Conservation (phyloP, 2,113 vertebrate genomes). For the Passer montanus region DNA sequence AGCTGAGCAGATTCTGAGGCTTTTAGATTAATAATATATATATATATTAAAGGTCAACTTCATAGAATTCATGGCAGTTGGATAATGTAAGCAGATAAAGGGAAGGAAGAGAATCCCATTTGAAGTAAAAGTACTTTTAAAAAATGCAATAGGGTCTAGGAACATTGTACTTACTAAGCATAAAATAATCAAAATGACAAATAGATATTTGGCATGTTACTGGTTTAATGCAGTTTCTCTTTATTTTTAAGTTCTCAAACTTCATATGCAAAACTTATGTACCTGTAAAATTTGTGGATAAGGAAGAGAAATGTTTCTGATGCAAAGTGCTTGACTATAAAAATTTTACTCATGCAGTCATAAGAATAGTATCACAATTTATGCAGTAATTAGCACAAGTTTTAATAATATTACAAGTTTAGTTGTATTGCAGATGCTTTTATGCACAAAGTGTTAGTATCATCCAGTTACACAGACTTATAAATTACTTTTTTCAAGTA, state of each 20-base stretch:
- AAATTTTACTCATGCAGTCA: background rate
- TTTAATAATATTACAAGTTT: background rate
- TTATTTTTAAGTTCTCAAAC: background rate
- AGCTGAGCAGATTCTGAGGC: background rate
- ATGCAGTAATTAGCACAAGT: background rate
- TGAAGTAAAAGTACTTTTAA: background rate
- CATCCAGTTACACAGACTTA: background rate
- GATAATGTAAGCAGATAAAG: background rate
- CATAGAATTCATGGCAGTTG: background rate
- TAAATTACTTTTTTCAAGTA: background rate
- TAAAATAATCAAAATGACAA: background rate
- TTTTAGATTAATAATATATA: background rate
- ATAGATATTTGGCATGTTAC: background rate
- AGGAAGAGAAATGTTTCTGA: background rate
- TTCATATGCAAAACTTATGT: background rate
- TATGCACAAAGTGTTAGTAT: background rate
- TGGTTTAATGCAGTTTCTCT: background rate
- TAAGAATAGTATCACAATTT: background rate
- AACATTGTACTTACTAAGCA: background rate
- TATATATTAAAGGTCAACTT: background rate
- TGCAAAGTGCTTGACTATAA: background rate
- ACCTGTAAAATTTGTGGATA: background rate
- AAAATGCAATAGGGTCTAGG: background rate
- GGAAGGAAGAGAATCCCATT: background rate
- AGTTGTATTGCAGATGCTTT: background rate